Base-by-base conservation (phyloP, 53 echinoderm and acorn worm species). In the Patiria pectinifera region DNA sequence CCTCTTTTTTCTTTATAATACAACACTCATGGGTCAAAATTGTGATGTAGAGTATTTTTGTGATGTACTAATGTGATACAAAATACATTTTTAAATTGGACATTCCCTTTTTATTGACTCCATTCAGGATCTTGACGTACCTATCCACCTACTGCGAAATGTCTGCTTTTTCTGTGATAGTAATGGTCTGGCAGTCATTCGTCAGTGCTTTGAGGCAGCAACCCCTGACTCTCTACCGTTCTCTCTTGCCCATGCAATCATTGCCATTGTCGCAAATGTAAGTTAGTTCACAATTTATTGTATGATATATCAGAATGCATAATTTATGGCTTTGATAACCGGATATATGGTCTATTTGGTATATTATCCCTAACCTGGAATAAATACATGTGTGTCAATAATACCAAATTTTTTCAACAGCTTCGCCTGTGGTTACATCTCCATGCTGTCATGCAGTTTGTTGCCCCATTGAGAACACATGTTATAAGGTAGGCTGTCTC, bases 111-210 rank as follows among this genome's bases (percentile, higher is more conserved):
- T 75, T 23, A 79, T 61, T 69, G 35, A 49, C 76, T 26, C n/a
- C 48, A 22, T 60, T n/a, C 85, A 96, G 96, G 96, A 96, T 75
- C 83, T 95, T 18, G 96, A 96, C 86, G 96, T 96, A 14, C 94
- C 95, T 19, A 89, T 95, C 61, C 92, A 95, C 76, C 96, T 95
- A 6, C 93, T 96, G 62, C 82, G 96, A 11, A 96, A 96, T 59
- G 95, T 96, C 62, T 96, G 96, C 84, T 96, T 96, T 87, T 96
- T 96, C 94, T 96, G 96, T 94, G 96, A 96, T 79, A 96, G 96
- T 91, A 95, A 95, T 81, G 96, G 96, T 4, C 79, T 96, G 82
- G 94, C 95, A 9, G 95, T 92, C 59, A 92, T 96, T 91, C 81
- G 94, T 82, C 95, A 93, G 86, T 96, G 96, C 69, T 96, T 96